phyloP scores from a whole-genome alignment of 2,797 vertebrate species.

The Todus mexicanus region DNA sequence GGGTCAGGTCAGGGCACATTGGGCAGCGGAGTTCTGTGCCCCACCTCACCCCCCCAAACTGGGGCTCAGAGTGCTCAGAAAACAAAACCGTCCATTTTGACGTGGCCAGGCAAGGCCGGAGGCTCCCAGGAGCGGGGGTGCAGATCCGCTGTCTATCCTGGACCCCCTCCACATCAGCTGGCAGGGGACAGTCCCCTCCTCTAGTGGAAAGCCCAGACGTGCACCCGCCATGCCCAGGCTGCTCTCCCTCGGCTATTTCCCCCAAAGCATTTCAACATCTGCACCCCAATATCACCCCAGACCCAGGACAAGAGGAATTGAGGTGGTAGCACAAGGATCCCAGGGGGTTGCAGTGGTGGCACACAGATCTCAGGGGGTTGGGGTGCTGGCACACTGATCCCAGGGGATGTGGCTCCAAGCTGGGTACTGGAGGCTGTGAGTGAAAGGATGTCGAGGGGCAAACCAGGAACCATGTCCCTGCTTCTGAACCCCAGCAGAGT shows the following conservation, averaged over 20 bases:
- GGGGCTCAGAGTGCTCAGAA: background rate
- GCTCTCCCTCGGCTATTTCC: background rate
- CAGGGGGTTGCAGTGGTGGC: too few relatives aligned
- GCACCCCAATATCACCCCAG: background rate
- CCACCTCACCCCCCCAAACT: background rate
- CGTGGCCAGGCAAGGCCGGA: background rate
- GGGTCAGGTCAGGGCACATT: background rate
- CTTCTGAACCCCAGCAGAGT: background rate
- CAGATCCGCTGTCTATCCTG: background rate
- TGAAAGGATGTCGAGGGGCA: rapidly evolving
- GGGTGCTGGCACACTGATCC: background rate
- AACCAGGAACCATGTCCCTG: background rate
- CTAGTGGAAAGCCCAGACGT: background rate
- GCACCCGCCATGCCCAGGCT: rapidly evolving
- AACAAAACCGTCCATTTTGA: background rate
- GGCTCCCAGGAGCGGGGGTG: background rate
- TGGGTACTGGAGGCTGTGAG: rapidly evolving
- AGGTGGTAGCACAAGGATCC: background rate
- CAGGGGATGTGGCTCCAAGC: background rate
- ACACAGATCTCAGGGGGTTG: too few relatives aligned
- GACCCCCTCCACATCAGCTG: background rate
- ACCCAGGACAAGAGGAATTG: rapidly evolving
- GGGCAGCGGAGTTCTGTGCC: background rate
- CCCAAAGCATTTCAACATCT: background rate
- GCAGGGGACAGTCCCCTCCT: background rate